phyloP scores from a whole-genome alignment of 2,113 vertebrate genomes.

The human (Homo sapiens) region DNA sequence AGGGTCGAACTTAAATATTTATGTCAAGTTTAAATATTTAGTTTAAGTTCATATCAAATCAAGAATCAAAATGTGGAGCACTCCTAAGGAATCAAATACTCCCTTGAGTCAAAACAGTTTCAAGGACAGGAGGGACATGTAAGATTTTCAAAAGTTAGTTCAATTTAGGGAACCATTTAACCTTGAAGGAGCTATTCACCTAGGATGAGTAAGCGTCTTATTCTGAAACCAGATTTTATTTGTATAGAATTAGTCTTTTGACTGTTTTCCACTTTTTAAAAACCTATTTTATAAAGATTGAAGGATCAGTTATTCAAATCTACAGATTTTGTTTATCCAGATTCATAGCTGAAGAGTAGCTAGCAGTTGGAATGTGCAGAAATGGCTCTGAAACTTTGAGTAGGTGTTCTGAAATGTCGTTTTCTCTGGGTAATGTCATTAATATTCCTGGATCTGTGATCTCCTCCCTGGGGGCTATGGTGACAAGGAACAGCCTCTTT shows the following conservation, averaged over 20 bases:
- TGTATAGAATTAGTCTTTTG: conserved; percentile 51
- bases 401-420: not conserved
- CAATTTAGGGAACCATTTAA: conserved; percentile 57
- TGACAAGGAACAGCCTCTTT: not conserved
- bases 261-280: not conserved
- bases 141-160: conserved; percentile 31
- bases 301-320: conserved; percentile 23
- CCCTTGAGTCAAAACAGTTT: conserved; percentile 41
- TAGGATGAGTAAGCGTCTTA: conserved; percentile 43
- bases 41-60: conserved; percentile 29
- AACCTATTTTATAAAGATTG: conserved; percentile 52
- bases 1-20: conserved; percentile 39
- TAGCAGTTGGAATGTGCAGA: not conserved
- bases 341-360: not conserved
- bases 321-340: not conserved
- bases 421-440: not conserved
- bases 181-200: conserved; percentile 56
- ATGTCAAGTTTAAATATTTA: conserved; percentile 44
- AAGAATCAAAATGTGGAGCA: conserved; percentile 4
- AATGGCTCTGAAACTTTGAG: conserved; percentile 1
- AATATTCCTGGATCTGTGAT: not conserved
- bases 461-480: not conserved
- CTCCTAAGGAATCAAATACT: conserved; percentile 39
- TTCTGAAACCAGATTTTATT: conserved; percentile 65
- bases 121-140: conserved; percentile 42